phyloP scores from a whole-genome alignment of 92 coral and sea anemone genomes.

The Siderastrea radians region DNA sequence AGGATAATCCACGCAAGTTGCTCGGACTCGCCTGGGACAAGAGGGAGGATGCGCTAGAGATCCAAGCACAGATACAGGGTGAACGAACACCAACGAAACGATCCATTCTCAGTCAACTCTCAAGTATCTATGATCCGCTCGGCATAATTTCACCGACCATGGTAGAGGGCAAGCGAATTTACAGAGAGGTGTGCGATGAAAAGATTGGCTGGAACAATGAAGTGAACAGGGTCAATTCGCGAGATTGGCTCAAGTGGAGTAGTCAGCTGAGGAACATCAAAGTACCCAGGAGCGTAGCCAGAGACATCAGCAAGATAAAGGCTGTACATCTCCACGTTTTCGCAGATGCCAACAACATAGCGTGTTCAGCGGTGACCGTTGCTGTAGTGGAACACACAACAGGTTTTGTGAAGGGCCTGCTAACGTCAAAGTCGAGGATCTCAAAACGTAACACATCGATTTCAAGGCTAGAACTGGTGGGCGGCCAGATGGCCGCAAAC shows the following conservation, averaged over 20 bases:
- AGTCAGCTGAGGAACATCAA: conserved; percentile 56
- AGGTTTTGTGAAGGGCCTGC: conserved; percentile 48
- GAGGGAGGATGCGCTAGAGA: conserved; percentile 22
- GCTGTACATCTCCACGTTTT: conserved; percentile 66
- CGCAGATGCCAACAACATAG: conserved; percentile 75
- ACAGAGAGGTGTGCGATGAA: conserved; percentile 20
- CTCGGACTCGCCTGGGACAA: conserved; percentile 69
- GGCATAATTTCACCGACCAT: conserved; percentile 46
- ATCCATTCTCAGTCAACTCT: conserved; percentile 24
- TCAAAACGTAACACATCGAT: conserved; percentile 68
- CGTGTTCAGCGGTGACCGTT: conserved; percentile 61
- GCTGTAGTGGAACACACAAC: conserved; percentile 55
- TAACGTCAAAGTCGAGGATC: conserved; percentile 46
- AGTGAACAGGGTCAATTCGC: conserved; percentile 1
- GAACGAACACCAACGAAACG: conserved; percentile 22
- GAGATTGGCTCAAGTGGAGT: conserved; percentile 55
- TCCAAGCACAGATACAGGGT: background rate
- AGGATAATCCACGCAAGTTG: conserved; percentile 49
- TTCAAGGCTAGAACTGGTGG: conserved; percentile 57
- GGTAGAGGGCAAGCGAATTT: conserved; percentile 42
- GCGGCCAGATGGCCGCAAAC: conserved; percentile 69
- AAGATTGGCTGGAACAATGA: conserved; percentile 52
- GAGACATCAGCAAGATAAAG: conserved; percentile 23
- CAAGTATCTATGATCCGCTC: conserved; percentile 52
- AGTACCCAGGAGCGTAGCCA: conserved; percentile 58